A percentile compares a stretch with the other conserved stretches of the same genome.
Evolutionary conservation across 2,113 vertebrate genomes (phyloP).

Genomic region (Sakesphorus luctuosus): DNA sequence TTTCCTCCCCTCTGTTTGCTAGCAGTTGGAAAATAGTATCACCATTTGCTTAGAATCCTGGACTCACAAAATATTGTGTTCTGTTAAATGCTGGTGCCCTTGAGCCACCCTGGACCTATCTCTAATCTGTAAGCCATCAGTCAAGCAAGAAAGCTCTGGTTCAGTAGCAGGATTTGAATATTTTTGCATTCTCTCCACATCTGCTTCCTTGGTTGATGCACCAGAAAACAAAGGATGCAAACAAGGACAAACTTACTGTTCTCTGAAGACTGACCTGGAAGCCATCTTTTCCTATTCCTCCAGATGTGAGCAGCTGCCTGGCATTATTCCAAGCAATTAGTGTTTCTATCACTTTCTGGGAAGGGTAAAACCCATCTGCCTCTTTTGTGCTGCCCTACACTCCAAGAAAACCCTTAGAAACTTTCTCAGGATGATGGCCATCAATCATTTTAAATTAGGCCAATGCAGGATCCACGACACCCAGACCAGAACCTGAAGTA

Average conservation of each 20-base stretch:
- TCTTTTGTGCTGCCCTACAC: not conserved
- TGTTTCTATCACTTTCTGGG: not conserved
- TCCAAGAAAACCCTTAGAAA: not conserved
- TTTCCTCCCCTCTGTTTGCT: not conserved
- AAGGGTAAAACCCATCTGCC: not conserved
- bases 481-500: not conserved
- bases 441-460: not conserved
- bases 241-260: not conserved
- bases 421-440: not conserved
- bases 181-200: not conserved
- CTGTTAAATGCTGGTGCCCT: not conserved
- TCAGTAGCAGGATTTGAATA: not conserved
- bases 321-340: not conserved
- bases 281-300: not conserved
- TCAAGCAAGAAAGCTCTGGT: not conserved
- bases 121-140: not conserved
- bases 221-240: not conserved
- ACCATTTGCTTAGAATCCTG: not conserved
- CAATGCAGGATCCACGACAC: not conserved
- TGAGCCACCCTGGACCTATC: not conserved
- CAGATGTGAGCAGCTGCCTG: not conserved
- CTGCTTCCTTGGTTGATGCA: not conserved
- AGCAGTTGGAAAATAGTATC: not conserved
- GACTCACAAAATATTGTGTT: not conserved
- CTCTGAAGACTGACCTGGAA: not conserved